Percentiles rank a stretch among this genome's conserved stretches.
phyloP scores from a whole-genome alignment of 1,140 invertebrate genomes.

The Paracyclopina nana region DNA sequence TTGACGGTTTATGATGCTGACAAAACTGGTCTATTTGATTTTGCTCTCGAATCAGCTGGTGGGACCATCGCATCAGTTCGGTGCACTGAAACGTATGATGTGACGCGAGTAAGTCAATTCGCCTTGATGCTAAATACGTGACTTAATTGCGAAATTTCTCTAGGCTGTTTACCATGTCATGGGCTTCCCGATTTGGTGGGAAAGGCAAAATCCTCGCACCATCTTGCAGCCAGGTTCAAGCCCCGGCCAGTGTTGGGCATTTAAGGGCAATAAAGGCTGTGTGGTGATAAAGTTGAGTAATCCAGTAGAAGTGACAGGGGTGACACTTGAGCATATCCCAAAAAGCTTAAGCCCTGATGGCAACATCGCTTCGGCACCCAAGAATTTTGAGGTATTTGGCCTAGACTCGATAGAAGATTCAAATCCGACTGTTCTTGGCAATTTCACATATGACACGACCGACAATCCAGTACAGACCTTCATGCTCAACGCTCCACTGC shows the following conservation, averaged over 20 bases:
- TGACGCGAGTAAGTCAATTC: too few species aligned
- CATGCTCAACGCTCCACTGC: background rate
- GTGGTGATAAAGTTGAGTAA: constrained; percentile 37
- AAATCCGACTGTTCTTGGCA: background rate
- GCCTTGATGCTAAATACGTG: too few species aligned
- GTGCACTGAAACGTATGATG: constrained; percentile 65
- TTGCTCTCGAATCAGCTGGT: constrained; percentile 58
- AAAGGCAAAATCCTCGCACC: constrained; percentile 9
- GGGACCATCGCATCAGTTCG: constrained; percentile 73
- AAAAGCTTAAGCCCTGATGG: constrained; percentile 49
- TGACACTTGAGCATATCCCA: constrained; percentile 76
- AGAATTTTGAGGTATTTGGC: constrained; percentile 50
- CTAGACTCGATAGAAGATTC: background rate
- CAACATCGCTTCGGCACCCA: constrained; percentile 77
- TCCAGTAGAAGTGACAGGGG: constrained; percentile 54
- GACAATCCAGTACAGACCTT: constrained; percentile 13
- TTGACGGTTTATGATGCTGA: constrained; percentile 70
- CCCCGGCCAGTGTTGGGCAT: constrained; percentile 94
- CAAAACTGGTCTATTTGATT: constrained; percentile 72
- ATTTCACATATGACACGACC: constrained; percentile 9
- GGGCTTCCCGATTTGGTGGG: constrained; percentile 17
- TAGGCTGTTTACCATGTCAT: constrained; percentile 6
- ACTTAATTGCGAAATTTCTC: too few species aligned
- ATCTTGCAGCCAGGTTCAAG: constrained; percentile 45
- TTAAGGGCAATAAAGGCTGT: constrained; percentile 69